Conservation (phyloP, 2,888 invertebrate species). For the Augiades crinisus region DNA sequence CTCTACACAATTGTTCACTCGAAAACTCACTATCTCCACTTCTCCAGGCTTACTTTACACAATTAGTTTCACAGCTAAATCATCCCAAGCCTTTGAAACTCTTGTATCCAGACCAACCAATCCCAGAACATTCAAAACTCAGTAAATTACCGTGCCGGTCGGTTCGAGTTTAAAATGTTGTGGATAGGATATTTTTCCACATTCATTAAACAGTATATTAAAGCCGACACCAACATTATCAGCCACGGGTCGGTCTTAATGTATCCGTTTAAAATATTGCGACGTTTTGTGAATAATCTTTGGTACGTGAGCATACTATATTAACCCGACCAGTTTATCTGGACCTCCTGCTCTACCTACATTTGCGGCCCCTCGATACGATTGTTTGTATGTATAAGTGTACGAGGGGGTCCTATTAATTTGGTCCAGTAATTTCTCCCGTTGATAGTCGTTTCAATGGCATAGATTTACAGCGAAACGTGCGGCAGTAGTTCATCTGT, state of each 20-base stretch:
- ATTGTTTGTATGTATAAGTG: neutral
- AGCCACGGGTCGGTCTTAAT: constrained; percentile 61
- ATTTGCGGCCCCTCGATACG: neutral
- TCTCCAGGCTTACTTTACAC: too few species aligned
- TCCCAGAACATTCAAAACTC: constrained; percentile 20
- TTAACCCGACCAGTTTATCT: constrained; percentile 37
- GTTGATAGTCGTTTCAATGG: constrained; percentile 74
- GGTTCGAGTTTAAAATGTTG: constrained; percentile 32
- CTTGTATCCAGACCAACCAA: neutral
- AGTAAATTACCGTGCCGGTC: constrained; percentile 16
- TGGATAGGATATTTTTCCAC: constrained; percentile 46
- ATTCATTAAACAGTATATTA: constrained; percentile 63
- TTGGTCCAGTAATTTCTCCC: constrained; percentile 58
- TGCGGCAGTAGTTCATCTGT: constrained; percentile 54
- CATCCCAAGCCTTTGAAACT: neutral
- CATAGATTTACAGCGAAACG: constrained; percentile 56
- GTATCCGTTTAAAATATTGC: constrained; percentile 71
- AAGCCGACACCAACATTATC: constrained; percentile 62
- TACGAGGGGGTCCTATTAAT: constrained; percentile 40
- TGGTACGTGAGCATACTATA: constrained; percentile 51
- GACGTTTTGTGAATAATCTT: constrained; percentile 67
- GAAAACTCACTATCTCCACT: too few species aligned
- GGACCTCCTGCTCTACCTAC: constrained; percentile 30
- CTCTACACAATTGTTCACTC: too few species aligned
- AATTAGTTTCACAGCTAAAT: constrained; percentile 6